phyloP scores from a whole-genome alignment of 2,113 vertebrate species.

The Pogonocichla stellata region DNA sequence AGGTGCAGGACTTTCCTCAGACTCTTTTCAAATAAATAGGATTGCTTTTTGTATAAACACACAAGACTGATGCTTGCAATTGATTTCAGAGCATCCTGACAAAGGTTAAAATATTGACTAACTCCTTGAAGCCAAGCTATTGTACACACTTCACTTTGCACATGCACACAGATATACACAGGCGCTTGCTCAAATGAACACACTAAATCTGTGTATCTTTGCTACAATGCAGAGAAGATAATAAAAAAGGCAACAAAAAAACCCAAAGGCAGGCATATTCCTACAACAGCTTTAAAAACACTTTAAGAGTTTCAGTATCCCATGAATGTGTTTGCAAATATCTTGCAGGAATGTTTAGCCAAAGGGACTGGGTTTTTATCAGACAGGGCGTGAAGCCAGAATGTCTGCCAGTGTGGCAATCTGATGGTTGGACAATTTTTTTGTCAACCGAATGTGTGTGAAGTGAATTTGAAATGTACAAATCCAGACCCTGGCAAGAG shows the following conservation, averaged over 20 bases:
- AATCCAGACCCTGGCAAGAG: slow-evolving; percentile 56
- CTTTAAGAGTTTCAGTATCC: background rate
- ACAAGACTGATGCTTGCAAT: background rate
- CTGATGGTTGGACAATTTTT: slow-evolving; percentile 19
- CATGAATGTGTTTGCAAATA: background rate
- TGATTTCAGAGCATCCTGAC: background rate
- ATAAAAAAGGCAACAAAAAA: background rate
- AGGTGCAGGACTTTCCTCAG: background rate
- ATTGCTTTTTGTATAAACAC: background rate
- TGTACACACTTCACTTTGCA: background rate
- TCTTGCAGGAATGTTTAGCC: background rate
- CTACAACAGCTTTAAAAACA: background rate
- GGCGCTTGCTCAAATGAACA: background rate
- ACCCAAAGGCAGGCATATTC: background rate
- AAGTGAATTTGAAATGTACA: slow-evolving; percentile 66
- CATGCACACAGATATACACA: background rate
- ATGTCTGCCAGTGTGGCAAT: background rate
- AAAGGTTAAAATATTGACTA: slow-evolving; percentile 24
- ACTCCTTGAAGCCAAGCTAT: background rate
- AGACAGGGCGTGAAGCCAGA: background rate
- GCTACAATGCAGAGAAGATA: background rate
- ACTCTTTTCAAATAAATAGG: background rate
- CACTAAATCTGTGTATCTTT: background rate
- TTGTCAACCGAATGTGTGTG: background rate
- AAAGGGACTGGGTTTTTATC: background rate